Conservation (phyloP, 2,888 invertebrate genomes). For the Drosophila rubida region DNA sequence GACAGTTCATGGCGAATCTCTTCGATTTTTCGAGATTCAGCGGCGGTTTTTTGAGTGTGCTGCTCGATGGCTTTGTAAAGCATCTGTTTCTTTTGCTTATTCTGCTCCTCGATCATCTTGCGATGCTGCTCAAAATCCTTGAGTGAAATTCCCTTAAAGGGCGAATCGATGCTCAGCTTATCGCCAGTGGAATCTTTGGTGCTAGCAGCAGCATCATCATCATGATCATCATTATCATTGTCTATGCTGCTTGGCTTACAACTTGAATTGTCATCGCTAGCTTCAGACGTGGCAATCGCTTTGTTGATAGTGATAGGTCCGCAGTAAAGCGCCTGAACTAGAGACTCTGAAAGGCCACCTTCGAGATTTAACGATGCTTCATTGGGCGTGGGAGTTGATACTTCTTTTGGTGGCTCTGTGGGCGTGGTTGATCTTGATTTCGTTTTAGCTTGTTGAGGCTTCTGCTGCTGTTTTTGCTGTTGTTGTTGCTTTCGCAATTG, state of each 20-base stretch:
- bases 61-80: conserved; percentile 90
- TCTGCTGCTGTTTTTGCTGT: conserved; percentile 25
- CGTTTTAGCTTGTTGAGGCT: conserved; percentile 49
- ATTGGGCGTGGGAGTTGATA: conserved; percentile 33
- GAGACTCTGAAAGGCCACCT: conserved; percentile 78
- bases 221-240: conserved; percentile 54
- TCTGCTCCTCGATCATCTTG: conserved; percentile 92
- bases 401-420: conserved; percentile 19
- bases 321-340: conserved; percentile 82
- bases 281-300: conserved; percentile 58
- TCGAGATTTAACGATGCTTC: conserved; percentile 74
- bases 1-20: conserved; percentile 88
- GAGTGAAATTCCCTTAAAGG: conserved; percentile 86
- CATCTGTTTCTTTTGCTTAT: conserved; percentile 90
- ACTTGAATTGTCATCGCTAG: conserved; percentile 70
- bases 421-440: conserved; percentile 53
- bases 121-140: conserved; percentile 90
- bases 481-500: conserved; percentile 66
- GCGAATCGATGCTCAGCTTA: conserved; percentile 75
- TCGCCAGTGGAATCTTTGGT: conserved; percentile 43
- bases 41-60: conserved; percentile 91
- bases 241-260: conserved; percentile 64
- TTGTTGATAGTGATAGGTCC: conserved; percentile 55
- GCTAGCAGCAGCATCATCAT: conserved; percentile 21
- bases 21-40: conserved; percentile 88